Conservation (phyloP, 2,113 vertebrate genomes). For the Clarias magur region DNA sequence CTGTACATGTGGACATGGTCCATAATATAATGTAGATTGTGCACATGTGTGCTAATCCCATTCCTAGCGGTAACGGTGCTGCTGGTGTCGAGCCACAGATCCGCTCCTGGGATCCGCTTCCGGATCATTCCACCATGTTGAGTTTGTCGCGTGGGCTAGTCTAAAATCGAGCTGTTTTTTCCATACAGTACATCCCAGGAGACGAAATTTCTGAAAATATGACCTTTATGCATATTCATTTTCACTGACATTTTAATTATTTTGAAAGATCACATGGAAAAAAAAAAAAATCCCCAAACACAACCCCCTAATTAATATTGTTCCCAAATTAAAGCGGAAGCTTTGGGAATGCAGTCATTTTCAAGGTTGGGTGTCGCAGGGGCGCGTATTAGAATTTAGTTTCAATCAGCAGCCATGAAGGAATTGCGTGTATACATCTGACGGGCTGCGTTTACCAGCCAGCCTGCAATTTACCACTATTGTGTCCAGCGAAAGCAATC, state of each 20-base stretch:
- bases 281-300: constrained; percentile 51
- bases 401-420: constrained; percentile 56
- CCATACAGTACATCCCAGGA: neutral
- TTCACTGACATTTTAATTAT: constrained; percentile 55
- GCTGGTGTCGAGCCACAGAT: neutral
- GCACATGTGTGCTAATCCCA: neutral
- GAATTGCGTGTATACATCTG: constrained; percentile 57
- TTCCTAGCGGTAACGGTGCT: neutral
- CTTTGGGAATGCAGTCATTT: constrained; percentile 57
- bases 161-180: neutral
- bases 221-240: constrained; percentile 54
- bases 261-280: constrained; percentile 52
- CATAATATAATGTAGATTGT: neutral
- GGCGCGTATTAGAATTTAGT: constrained; percentile 52
- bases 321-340: constrained; percentile 56
- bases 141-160: neutral
- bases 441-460: constrained; percentile 58
- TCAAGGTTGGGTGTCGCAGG: constrained; percentile 17
- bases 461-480: constrained; percentile 56
- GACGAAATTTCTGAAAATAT: constrained; percentile 39
- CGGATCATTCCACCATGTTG: neutral
- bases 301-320: constrained; percentile 53
- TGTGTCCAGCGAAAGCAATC: constrained; percentile 59
- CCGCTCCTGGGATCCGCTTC: neutral
- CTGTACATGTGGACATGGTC: neutral